Evolutionary conservation across 2,888 invertebrate genomes (phyloP), one percentile per base, ranked within the genome.

Genomic region (Hypercompe scribonia): DNA sequence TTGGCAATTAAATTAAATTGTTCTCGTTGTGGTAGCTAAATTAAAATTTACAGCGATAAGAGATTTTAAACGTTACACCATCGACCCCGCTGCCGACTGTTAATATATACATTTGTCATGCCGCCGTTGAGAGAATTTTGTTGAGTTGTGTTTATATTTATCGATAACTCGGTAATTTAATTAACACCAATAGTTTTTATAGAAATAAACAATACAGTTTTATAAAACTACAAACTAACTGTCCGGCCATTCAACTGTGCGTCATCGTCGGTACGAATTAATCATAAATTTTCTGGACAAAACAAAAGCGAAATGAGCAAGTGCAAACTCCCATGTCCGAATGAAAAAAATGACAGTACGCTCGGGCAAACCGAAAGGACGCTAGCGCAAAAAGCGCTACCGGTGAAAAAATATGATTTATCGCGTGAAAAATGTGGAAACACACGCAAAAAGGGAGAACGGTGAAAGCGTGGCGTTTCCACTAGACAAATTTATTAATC

Each of bases 391-490:
- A 95, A 95, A 95, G 92, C 92, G 92, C 92, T 91, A 91, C 93
- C 94, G 93, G 93, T 94, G 95, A 95, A 96, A 96, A 96, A 96
- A 95, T 94, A 95, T 96, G 96, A 96, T 96, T 95, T 95, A 96
- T 94, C 81, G 91, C 93, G 91, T 94, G 95, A 96, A 96, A 96
- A 95, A 96, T 96, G 95, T 95, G 94, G 93, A 95, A 95, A 94
- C 94, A 95, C 94, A 93, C 94, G 92, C 92, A 94, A 91, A 94
- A 94, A 93, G 92, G 91, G 91, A 91, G 87, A 88, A 90, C 88
- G 93, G 92, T 92, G 94, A 94, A 94, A 94, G 92, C 95, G 92
- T 88, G 89, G 91, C 90, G 87, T 92, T 94, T 92, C 91, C 93
- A 92, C 93, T 91, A 92, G 92, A 94, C 95, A 92, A 94, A 95